A percentile compares a stretch with the other conserved stretches of the same genome.
Evolutionary conservation across 2,888 invertebrate genomes (phyloP).

Genomic region (Zelleria hepariella): DNA sequence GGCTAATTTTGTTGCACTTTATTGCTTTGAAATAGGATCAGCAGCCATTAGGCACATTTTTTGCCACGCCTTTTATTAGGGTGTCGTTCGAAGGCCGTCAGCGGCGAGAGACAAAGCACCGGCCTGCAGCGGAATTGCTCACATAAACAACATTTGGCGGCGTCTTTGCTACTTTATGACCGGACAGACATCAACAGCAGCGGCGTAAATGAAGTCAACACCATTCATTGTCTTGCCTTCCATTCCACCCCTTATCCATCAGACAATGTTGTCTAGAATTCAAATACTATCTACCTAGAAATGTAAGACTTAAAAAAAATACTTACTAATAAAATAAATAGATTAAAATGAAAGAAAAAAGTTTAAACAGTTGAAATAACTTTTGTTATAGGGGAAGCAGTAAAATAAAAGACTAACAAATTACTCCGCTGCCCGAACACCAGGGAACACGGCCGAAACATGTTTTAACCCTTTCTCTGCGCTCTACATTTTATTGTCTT

Average conservation of each 20-base stretch:
- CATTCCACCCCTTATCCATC: no score
- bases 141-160: slow-evolving; percentile 67
- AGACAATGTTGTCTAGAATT: neutral
- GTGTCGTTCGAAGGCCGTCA: slow-evolving; percentile 62
- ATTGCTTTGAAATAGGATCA: slow-evolving; percentile 67
- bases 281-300: neutral
- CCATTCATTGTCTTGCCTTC: neutral
- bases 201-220: slow-evolving; percentile 9
- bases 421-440: slow-evolving; percentile 53
- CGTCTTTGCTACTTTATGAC: slow-evolving; percentile 51
- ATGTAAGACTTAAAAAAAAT: neutral
- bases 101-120: slow-evolving; percentile 62
- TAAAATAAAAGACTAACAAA: slow-evolving; percentile 55
- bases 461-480: slow-evolving; percentile 60
- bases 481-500: slow-evolving; percentile 59
- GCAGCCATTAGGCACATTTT: slow-evolving; percentile 60
- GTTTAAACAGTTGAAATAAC: neutral
- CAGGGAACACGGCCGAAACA: slow-evolving; percentile 55
- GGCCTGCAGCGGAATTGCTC: slow-evolving; percentile 43
- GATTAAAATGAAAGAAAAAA: no score
- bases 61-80: slow-evolving; percentile 70
- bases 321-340: no score
- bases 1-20: slow-evolving; percentile 71
- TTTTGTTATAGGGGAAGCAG: slow-evolving; percentile 27
- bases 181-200: neutral